These are phyloP conservation scores for Aphis craccivora DNA, from an alignment of 1,140 invertebrate genomes.

Conservation along the genomic window DNA sequence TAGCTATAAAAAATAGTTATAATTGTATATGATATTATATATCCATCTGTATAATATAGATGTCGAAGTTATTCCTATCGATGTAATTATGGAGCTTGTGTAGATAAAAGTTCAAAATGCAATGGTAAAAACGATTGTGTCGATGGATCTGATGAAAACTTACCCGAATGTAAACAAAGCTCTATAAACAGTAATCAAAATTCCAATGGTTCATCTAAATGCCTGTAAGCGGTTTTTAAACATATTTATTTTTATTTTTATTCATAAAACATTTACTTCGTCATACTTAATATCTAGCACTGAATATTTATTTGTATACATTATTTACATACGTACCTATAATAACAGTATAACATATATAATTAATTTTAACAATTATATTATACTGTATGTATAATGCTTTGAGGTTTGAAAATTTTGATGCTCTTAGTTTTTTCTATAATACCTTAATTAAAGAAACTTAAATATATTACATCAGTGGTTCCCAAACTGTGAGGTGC, in stretches of 20 bases:
- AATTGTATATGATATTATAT: background rate
- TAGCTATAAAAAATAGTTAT: background rate
- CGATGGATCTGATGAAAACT: conserved; percentile 72
- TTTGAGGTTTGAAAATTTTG: too few relatives aligned
- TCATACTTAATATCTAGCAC: too few relatives aligned
- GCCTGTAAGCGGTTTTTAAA: background rate
- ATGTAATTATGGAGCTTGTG: conserved; percentile 71
- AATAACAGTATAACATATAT: too few relatives aligned
- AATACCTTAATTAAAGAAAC: too few relatives aligned
- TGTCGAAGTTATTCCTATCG: conserved; percentile 67
- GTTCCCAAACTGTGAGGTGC: too few relatives aligned
- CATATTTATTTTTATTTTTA: background rate
- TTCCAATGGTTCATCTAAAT: background rate
- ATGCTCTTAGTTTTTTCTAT: too few relatives aligned
- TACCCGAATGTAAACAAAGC: conserved; percentile 56
- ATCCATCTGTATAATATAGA: conserved; percentile 20
- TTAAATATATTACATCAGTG: too few relatives aligned
- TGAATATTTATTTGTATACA: too few relatives aligned
- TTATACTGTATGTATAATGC: too few relatives aligned
- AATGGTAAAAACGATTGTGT: conserved; percentile 72
- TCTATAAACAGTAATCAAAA: conserved; percentile 69
- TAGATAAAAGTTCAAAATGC: conserved; percentile 67
- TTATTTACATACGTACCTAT: too few relatives aligned
- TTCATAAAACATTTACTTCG: too few relatives aligned
- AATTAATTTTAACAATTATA: too few relatives aligned